These are phyloP conservation scores for Streblospio benedicti DNA, from an alignment of 1,140 invertebrate species.

Conservation along the genomic window DNA sequence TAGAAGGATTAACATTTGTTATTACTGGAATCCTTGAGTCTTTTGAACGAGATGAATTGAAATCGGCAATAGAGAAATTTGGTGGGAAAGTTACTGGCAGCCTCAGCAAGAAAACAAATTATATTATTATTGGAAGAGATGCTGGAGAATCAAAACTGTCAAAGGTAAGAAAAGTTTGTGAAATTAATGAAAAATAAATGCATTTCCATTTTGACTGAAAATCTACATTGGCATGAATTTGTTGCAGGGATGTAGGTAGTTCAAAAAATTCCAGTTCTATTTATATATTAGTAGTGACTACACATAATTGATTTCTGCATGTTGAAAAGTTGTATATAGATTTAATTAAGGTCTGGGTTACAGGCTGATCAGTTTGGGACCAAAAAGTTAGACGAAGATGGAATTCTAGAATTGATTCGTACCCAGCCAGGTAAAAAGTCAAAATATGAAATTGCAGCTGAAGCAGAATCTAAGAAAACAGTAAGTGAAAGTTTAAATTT, in stretches of 20 bases:
- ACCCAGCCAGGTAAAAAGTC: slow-evolving; percentile 47
- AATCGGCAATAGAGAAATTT: slow-evolving; percentile 64
- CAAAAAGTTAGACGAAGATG: slow-evolving; percentile 66
- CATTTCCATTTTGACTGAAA: slow-evolving; percentile 6
- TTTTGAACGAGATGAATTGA: slow-evolving; percentile 71
- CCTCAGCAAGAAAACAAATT: slow-evolving; percentile 73
- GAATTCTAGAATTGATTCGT: slow-evolving; percentile 68
- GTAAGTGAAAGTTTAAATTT: neutral
- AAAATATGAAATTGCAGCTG: slow-evolving; percentile 39
- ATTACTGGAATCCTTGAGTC: slow-evolving; percentile 82
- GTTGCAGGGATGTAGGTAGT: neutral
- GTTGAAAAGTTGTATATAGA: too few relatives aligned
- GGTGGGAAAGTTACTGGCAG: slow-evolving; percentile 66
- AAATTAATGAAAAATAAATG: slow-evolving; percentile 8
- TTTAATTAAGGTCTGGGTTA: too few relatives aligned
- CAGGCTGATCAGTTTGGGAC: slow-evolving; percentile 60
- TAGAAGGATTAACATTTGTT: slow-evolving; percentile 70
- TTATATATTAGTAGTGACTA: neutral
- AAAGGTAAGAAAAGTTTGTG: slow-evolving; percentile 55
- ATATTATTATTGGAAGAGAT: slow-evolving; percentile 73
- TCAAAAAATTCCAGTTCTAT: neutral
- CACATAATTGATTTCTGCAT: too few relatives aligned
- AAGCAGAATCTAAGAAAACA: slow-evolving; percentile 14
- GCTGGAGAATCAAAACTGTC: slow-evolving; percentile 71
- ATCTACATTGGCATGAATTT: neutral